These are phyloP conservation scores for Periophthalmus modestus DNA, from an alignment of 2,113 vertebrate species.

Conservation along the genomic window DNA sequence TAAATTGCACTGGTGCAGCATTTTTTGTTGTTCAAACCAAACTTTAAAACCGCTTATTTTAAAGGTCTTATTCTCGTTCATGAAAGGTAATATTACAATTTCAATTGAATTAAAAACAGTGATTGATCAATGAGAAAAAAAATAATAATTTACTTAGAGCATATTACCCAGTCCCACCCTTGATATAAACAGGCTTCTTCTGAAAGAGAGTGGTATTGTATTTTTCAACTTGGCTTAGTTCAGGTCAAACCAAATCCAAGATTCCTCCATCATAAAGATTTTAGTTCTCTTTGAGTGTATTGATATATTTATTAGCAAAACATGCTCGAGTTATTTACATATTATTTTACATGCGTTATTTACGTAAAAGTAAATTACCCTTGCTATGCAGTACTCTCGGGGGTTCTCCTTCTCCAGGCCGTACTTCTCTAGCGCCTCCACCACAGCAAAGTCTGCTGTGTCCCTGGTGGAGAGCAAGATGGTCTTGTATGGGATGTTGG, in stretches of 20 bases:
- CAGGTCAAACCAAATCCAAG: neutral
- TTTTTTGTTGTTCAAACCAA: too few relatives aligned
- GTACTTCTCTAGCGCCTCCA: conserved; percentile 96
- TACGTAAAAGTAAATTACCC: conserved; percentile 75
- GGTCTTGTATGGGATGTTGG: conserved; percentile 98
- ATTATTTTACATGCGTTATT: too few relatives aligned
- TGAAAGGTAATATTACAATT: too few relatives aligned
- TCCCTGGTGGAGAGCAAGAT: conserved; percentile 95
- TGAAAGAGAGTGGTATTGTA: too few relatives aligned
- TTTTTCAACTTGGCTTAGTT: neutral
- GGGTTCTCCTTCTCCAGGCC: conserved; percentile 96
- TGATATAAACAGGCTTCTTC: too few relatives aligned
- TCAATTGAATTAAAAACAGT: too few relatives aligned
- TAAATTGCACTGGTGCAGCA: too few relatives aligned
- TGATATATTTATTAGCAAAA: neutral
- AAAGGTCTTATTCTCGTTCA: too few relatives aligned
- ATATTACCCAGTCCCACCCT: too few relatives aligned
- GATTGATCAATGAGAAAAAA: too few relatives aligned
- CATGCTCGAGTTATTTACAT: neutral
- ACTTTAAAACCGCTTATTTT: too few relatives aligned
- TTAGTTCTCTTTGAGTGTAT: neutral
- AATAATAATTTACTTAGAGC: too few relatives aligned
- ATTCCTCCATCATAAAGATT: neutral
- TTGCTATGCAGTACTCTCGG: conserved; percentile 93
- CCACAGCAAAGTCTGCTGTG: conserved; percentile 92